These are phyloP conservation scores for Bradypodion ventrale DNA, from an alignment of 2,797 vertebrate genomes.

Conservation along the genomic window DNA sequence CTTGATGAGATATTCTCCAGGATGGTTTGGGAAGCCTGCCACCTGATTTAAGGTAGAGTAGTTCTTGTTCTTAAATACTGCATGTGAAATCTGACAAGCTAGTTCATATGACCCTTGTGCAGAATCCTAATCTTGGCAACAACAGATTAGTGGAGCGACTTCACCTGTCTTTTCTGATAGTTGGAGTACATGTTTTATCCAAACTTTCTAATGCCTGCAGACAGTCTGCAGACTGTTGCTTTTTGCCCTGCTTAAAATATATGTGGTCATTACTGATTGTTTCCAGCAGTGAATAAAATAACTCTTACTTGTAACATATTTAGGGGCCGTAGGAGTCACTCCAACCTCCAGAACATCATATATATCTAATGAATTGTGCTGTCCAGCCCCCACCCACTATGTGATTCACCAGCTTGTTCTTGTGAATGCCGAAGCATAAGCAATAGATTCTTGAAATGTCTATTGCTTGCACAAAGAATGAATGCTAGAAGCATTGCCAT, in stretches of 20 bases:
- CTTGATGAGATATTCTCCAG: neutral
- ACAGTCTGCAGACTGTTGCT: neutral
- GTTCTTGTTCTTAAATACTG: neutral
- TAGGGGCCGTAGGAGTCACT: neutral
- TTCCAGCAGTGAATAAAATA: too few species aligned
- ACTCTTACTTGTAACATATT: too few species aligned
- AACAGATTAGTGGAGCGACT: neutral
- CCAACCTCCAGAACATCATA: neutral
- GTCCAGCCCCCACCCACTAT: too few species aligned
- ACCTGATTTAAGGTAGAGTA: neutral
- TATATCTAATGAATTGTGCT: neutral
- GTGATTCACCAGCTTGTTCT: too few species aligned
- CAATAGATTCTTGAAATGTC: neutral
- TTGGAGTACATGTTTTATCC: neutral
- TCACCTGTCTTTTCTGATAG: neutral
- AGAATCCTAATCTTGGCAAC: neutral
- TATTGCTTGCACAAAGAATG: too few species aligned
- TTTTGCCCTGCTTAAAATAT: neutral
- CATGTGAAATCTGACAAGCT: constrained; percentile 1
- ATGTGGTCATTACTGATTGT: neutral
- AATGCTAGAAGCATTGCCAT: neutral
- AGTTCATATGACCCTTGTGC: neutral
- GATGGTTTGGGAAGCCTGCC: neutral
- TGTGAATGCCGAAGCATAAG: neutral
- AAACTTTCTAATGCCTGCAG: neutral